A percentile compares a stretch with the other conserved stretches of the same genome.
Conservation (phyloP, 2,113 vertebrate species). For the Pluvianellus socialis region DNA sequence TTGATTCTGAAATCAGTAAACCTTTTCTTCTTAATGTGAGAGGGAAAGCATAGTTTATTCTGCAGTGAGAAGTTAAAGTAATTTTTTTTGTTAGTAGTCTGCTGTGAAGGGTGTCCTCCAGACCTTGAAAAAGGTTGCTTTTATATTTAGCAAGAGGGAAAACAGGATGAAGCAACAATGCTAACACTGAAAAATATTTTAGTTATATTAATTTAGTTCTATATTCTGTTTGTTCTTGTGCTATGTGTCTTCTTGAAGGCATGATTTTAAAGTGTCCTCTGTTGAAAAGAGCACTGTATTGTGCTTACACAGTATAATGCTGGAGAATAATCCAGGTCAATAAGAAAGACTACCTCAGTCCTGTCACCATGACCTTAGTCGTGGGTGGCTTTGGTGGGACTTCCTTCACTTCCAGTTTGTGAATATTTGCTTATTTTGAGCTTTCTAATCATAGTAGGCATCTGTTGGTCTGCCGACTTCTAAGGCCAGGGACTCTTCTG, state of each 20-base stretch:
- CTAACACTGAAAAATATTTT: not conserved
- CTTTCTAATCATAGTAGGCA: not conserved
- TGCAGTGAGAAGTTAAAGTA: not conserved
- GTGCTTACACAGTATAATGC: not conserved
- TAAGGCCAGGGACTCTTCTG: not conserved
- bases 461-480: not conserved
- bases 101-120: not conserved
- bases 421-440: not conserved
- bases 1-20: not conserved
- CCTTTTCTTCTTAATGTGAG: not conserved
- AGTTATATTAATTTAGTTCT: not conserved
- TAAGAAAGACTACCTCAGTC: not conserved
- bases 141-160: not conserved
- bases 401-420: not conserved
- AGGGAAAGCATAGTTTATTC: not conserved
- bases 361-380: not conserved
- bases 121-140: not conserved
- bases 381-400: not conserved
- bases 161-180: not conserved
- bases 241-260: not conserved
- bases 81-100: not conserved
- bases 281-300: not conserved
- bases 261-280: not conserved
- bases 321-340: not conserved
- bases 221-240: not conserved